Conservation (phyloP, 2,888 invertebrate species). For the Cinara cedri region DNA sequence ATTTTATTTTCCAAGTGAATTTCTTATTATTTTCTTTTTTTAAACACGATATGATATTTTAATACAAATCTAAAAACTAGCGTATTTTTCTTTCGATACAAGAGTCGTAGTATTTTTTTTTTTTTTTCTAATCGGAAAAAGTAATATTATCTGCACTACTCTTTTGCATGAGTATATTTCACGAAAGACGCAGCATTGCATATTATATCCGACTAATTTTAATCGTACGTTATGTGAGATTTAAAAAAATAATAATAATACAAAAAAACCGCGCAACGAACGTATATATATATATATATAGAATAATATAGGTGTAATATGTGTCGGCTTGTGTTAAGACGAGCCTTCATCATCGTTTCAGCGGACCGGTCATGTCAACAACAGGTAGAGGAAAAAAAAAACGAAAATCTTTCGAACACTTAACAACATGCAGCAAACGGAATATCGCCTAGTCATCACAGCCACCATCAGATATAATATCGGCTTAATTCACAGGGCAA, state of each 20-base stretch:
- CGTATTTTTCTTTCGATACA: too few relatives aligned
- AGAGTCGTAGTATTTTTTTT: not conserved
- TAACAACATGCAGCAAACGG: conserved; percentile 53
- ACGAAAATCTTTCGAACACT: conserved; percentile 56
- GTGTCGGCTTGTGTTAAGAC: conserved; percentile 53
- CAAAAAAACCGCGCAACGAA: conserved; percentile 22
- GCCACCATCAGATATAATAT: conserved; percentile 56
- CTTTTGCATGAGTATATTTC: not conserved
- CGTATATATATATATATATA: too few relatives aligned
- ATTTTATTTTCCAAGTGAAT: too few relatives aligned
- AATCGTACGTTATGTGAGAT: not conserved
- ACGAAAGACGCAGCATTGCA: not conserved
- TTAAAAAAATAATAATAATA: conserved; percentile 11
- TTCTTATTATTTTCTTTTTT: too few relatives aligned
- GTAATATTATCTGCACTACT: not conserved
- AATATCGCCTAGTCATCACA: conserved; percentile 52
- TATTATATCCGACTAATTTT: conserved; percentile 12
- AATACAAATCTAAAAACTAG: too few relatives aligned
- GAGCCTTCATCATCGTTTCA: conserved; percentile 57
- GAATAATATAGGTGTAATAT: conserved; percentile 48
- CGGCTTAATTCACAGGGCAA: conserved; percentile 55
- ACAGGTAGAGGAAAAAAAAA: conserved; percentile 54
- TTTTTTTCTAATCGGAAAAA: conserved; percentile 6
- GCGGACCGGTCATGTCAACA: conserved; percentile 54
- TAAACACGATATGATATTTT: too few relatives aligned